Base-by-base conservation (phyloP, 1,140 invertebrate genomes). In the Leptopilina clavipes region DNA sequence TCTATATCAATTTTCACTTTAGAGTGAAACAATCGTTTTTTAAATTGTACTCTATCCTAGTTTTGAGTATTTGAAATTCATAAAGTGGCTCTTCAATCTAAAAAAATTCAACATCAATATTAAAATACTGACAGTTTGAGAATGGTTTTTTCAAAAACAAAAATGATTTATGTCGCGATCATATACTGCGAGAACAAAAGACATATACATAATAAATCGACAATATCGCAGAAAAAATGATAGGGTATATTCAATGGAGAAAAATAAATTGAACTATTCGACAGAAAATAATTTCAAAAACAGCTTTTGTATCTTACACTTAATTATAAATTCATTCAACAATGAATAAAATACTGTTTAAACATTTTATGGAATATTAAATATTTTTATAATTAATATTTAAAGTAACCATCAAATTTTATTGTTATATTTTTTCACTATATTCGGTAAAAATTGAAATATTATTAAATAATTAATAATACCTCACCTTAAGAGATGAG, bases 71-170 rank as follows among this genome's bases (percentile, higher is more conserved):
- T 52, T 17, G 17, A 52, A 52, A 52, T 52, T 52, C 48, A 52
- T 52, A 52, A 52, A 52, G 48, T 52, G n/a, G n/a, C n/a, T 52
- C 48, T 52, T 52, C 14, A 52, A 52, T 52, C 48, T 52, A 52
- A 52, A n/a, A n/a, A 52, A 52, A 52, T 52, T 52, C 48, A 52
- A n/a, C n/a, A 52, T 52, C n/a, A 52, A 52, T 52, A 52, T 52
- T 17, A 52, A 52, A 52, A 12, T 52, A 52, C n/a, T 52, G 48
- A 52, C 48, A 52, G n/a, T 12, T 17, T n/a, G 48, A 52, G 48
- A 52, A 52, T n/a, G 48, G 6, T 52, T 52, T 52, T n/a, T 40
- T n/a, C 37, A 17, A 52, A 52, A 52, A n/a, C 11, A 45, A 52
- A 52, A 17, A 17, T 52, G 48, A 52, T 52, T 52, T 52, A 52